A percentile compares a stretch with the other conserved stretches of the same genome.
phyloP scores from a whole-genome alignment of 2,888 invertebrate species.

The Coenonympha arcania region DNA sequence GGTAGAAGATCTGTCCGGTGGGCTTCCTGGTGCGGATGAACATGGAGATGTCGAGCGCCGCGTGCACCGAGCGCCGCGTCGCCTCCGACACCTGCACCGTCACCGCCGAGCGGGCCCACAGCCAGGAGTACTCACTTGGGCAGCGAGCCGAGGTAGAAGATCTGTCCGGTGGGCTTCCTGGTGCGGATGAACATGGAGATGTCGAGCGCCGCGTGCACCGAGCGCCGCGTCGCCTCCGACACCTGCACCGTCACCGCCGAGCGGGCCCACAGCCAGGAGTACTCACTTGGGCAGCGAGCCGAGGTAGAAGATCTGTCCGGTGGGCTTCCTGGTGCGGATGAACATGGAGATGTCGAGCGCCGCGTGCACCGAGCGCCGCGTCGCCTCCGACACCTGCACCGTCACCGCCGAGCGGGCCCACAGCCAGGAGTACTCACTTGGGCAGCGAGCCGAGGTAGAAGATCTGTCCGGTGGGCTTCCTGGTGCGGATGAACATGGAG shows the following conservation, averaged over 20 bases:
- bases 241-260: constrained; percentile 84
- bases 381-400: constrained; percentile 79
- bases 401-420: constrained; percentile 81
- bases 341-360: constrained; percentile 94
- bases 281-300: constrained; percentile 77
- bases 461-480: constrained; percentile 87
- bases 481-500: constrained; percentile 92
- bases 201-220: constrained; percentile 86
- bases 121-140: constrained; percentile 57
- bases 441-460: constrained; percentile 89
- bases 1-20: constrained; percentile 89
- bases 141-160: constrained; percentile 89
- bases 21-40: constrained; percentile 90
- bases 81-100: constrained; percentile 80
- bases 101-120: constrained; percentile 78
- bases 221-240: constrained; percentile 80
- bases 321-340: constrained; percentile 86
- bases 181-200: constrained; percentile 95
- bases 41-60: constrained; percentile 92
- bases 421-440: constrained; percentile 50
- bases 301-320: constrained; percentile 91
- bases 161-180: constrained; percentile 85
- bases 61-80: too few species aligned
- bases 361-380: constrained; percentile 82
- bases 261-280: constrained; percentile 73